Base-by-base conservation (phyloP, 2,888 invertebrate species). In the Nephrocerus scutellatus region DNA sequence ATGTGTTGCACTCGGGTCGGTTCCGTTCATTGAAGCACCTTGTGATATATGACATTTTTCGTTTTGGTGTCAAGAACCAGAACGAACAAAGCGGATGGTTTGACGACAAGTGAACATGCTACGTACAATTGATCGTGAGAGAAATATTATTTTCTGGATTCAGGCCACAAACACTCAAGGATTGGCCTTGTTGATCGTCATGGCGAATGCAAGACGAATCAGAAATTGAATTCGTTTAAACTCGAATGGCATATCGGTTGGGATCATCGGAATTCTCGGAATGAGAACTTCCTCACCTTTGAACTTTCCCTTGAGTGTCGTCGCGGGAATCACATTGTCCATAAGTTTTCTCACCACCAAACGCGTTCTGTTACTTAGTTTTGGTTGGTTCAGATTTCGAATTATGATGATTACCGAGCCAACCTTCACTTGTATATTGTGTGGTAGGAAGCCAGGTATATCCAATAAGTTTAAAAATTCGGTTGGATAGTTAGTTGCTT, bases 181-280 rank as follows among this genome's bases (percentile, higher is more conserved):
- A n/a, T n/a, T n/a, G n/a, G n/a, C n/a, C n/a, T n/a, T n/a, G n/a
- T n/a, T n/a, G n/a, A n/a, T n/a, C n/a, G n/a, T n/a, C n/a, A n/a
- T n/a, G n/a, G n/a, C n/a, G 16, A 37, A 37, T 12, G 23, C 37
- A 30, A 36, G 2, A 13, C 30, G 30, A 30, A 49, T 48, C 57
- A 57, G 15, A 53, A 56, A 53, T 62, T 56, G 29, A 57, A 48
- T 45, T 60, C 60, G 45, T 58, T 59, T 25, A 57, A 57, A 38
- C 33, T 55, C 44, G 28, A 63, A 51, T 39, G 56, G 55, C 36
- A 54, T 34, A 46, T 61, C 55, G 7, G 45, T 57, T 35, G 54
- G 54, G 7, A 31, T 37, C 6, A 30, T 30, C n/a, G 22, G 30
- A 21, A 36, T 61, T 16, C 55, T 46, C 44, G 59, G 56, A 32